Percentiles rank a stretch among this genome's conserved stretches.
phyloP scores from a whole-genome alignment of 2,888 invertebrate species.

The Euplagia quadripunctaria region DNA sequence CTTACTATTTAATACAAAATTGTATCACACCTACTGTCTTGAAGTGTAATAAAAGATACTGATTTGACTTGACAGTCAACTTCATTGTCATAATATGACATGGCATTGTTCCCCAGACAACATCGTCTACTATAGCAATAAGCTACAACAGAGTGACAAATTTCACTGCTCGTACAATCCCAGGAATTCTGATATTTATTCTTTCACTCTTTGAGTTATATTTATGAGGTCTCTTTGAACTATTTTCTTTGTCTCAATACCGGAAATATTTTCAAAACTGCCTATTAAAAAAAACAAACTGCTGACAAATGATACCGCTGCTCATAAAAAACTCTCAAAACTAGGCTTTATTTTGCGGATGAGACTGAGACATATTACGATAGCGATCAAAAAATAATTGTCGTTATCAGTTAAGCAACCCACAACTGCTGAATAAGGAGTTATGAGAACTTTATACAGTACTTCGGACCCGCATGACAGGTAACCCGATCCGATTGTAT shows the following conservation, averaged over 20 bases:
- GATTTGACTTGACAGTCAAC: too few relatives aligned
- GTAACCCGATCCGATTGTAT: conserved; percentile 39
- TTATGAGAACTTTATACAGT: conserved; percentile 3
- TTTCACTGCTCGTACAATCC: too few relatives aligned
- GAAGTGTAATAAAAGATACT: too few relatives aligned
- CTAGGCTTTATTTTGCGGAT: too few relatives aligned
- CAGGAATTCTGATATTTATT: background rate
- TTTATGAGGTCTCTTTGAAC: background rate
- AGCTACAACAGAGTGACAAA: too few relatives aligned
- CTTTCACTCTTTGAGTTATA: background rate
- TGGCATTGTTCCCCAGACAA: too few relatives aligned
- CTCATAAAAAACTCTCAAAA: background rate
- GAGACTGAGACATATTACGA: too few relatives aligned
- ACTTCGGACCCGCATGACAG: conserved; percentile 43
- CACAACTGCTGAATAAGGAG: background rate
- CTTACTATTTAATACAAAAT: too few relatives aligned
- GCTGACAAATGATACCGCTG: background rate
- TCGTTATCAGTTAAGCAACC: background rate
- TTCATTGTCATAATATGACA: too few relatives aligned
- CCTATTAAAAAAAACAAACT: background rate
- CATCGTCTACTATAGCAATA: too few relatives aligned
- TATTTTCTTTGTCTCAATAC: background rate
- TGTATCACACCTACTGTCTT: too few relatives aligned
- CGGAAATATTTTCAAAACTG: too few relatives aligned
- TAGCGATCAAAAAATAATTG: background rate